Evolutionary conservation across 1,140 invertebrate species (phyloP).

Genomic region (Hypsibius dujardini): DNA sequence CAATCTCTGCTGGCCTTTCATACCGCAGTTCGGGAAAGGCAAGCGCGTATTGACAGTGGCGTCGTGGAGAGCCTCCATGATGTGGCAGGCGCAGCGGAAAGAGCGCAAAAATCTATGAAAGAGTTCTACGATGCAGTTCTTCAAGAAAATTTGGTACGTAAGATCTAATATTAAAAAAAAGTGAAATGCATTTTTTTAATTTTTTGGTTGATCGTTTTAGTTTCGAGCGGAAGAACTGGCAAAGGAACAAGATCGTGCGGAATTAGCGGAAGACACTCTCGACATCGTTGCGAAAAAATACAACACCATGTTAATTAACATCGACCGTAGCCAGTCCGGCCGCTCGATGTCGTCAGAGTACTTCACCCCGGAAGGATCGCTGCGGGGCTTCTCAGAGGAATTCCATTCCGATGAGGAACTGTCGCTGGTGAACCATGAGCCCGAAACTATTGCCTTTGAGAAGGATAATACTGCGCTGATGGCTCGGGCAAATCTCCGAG

Average conservation of each 20-base stretch:
- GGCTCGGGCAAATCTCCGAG: background rate
- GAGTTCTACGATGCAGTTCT: conserved; percentile 9
- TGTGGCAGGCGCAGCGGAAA: background rate
- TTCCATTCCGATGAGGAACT: background rate
- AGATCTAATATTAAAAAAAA: no score
- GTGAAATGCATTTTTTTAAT: no score
- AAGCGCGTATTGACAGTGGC: background rate
- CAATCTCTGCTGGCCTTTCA: background rate
- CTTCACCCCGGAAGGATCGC: conserved; percentile 8
- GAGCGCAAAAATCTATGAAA: background rate
- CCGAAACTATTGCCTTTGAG: background rate
- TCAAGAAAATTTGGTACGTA: background rate
- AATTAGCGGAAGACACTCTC: background rate
- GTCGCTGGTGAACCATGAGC: background rate
- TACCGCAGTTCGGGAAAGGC: background rate
- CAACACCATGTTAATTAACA: no score
- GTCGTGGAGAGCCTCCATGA: background rate
- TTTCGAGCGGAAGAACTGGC: background rate
- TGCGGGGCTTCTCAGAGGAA: background rate
- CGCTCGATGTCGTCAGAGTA: background rate
- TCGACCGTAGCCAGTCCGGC: no score
- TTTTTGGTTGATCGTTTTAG: no score
- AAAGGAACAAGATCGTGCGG: background rate
- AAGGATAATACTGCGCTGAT: background rate
- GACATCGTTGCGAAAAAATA: no score